A percentile compares a stretch with the other conserved stretches of the same genome.
phyloP scores from a whole-genome alignment of 1,140 invertebrate genomes.

The Papilio helenus region DNA sequence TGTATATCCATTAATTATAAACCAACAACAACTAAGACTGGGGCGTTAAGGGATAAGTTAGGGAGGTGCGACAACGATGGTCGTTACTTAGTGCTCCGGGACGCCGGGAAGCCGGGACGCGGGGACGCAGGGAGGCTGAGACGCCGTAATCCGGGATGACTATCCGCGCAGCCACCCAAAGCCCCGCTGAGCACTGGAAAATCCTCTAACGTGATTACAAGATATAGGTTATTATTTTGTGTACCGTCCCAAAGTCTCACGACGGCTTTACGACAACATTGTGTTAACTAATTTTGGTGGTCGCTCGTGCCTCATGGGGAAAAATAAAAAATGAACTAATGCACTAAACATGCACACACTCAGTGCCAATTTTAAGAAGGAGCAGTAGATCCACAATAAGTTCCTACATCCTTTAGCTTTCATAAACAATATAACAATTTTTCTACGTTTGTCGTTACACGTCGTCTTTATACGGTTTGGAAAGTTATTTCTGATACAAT shows the following conservation, averaged over 20 bases:
- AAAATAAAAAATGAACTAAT: too few species aligned
- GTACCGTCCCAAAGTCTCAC: conserved; percentile 23
- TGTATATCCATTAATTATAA: conserved; percentile 34
- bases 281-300: background rate
- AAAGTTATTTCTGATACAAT: background rate
- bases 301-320: too few species aligned
- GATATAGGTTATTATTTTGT: conserved; percentile 25
- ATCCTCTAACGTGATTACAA: conserved; percentile 34
- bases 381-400: too few species aligned
- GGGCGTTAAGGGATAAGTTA: conserved; percentile 25
- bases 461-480: too few species aligned
- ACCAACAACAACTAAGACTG: conserved; percentile 33
- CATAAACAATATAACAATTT: too few species aligned
- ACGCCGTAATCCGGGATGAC: conserved; percentile 33
- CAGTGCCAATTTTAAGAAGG: too few species aligned
- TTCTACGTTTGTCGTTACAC: too few species aligned
- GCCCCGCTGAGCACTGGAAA: conserved; percentile 29
- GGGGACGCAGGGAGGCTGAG: conserved; percentile 21
- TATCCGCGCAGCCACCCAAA: conserved; percentile 26
- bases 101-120: background rate
- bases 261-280: background rate
- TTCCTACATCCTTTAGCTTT: too few species aligned
- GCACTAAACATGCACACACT: too few species aligned
- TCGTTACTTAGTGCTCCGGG: conserved; percentile 16
- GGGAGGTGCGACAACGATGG: conserved; percentile 30